A percentile compares a stretch with the other conserved stretches of the same genome.
These are phyloP conservation scores for Beris morrisii DNA, from an alignment of 2,888 invertebrate genomes.

Conservation along the genomic window DNA sequence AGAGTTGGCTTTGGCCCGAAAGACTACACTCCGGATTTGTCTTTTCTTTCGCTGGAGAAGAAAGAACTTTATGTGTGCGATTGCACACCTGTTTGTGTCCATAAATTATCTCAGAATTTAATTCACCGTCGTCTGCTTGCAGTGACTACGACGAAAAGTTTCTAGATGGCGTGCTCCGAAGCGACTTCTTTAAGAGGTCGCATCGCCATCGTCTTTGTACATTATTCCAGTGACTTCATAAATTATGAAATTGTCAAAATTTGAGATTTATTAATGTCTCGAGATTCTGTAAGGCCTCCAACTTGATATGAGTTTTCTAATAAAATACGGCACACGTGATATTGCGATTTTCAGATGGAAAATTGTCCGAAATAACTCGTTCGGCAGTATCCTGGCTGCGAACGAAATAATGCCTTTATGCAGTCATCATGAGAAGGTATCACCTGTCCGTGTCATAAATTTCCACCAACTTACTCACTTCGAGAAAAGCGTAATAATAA, in stretches of 20 bases:
- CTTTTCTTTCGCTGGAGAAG: constrained; percentile 9
- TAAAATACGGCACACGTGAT: constrained; percentile 15
- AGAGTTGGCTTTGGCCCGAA: constrained; percentile 6
- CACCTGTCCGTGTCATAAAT: too few relatives aligned
- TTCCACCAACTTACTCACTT: too few relatives aligned
- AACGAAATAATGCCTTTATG: too few relatives aligned
- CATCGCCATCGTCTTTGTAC: constrained; percentile 2
- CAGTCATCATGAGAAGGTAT: too few relatives aligned
- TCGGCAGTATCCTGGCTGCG: too few relatives aligned
- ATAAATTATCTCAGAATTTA: constrained; percentile 49
- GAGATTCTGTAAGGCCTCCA: constrained; percentile 3
- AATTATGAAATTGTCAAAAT: constrained; percentile 34
- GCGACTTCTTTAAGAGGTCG: too few relatives aligned
- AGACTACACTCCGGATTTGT: constrained; percentile 22
- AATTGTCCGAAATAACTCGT: too few relatives aligned
- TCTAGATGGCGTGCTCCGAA: too few relatives aligned
- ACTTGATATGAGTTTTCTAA: constrained; percentile 21
- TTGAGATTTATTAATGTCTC: constrained; percentile 28
- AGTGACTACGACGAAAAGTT: constrained; percentile 10
- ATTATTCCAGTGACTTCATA: constrained; percentile 27
- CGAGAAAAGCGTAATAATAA: too few relatives aligned
- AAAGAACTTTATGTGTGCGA: constrained; percentile 34
- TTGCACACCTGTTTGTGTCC: constrained; percentile 49
- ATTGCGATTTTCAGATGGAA: constrained; percentile 11
- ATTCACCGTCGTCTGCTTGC: constrained; percentile 42